Evolutionary conservation across 2,113 vertebrate species (phyloP).

Genomic region (Chlorocebus sabaeus): DNA sequence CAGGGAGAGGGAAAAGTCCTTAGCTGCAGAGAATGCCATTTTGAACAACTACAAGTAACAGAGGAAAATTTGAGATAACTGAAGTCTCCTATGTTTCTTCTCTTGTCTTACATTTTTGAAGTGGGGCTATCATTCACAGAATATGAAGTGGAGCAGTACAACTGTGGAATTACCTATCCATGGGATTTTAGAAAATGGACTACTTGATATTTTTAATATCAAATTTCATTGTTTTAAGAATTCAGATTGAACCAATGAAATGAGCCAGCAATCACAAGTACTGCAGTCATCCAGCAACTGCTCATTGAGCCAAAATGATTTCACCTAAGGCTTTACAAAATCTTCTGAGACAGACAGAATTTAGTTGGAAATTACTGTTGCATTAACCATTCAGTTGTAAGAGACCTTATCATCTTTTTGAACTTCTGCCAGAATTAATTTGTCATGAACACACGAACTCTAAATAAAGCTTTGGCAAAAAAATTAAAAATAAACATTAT

Average conservation of each 20-base stretch:
- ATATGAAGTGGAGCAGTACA: not conserved
- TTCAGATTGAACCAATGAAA: not conserved
- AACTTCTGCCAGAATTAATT: not conserved
- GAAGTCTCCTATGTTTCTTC: not conserved
- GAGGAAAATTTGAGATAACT: not conserved
- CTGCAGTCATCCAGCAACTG: not conserved
- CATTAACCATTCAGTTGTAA: not conserved
- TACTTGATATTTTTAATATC: not conserved
- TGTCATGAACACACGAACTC: not conserved
- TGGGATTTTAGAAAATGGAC: not conserved
- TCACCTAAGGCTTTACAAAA: not conserved
- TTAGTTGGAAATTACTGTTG: not conserved
- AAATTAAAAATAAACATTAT: constrained; percentile 11
- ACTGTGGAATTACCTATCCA: not conserved
- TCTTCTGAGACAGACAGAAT: not conserved
- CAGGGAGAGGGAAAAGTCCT: not conserved
- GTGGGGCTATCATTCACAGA: not conserved
- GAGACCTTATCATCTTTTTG: not conserved
- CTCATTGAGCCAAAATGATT: not conserved
- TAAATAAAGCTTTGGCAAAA: not conserved
- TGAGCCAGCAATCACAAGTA: not conserved
- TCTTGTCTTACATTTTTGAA: constrained; percentile 10
- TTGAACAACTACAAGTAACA: not conserved
- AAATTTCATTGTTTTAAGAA: not conserved
- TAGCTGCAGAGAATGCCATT: not conserved